Conservation (phyloP, 2,888 invertebrate genomes). For the Fragum sueziense region DNA sequence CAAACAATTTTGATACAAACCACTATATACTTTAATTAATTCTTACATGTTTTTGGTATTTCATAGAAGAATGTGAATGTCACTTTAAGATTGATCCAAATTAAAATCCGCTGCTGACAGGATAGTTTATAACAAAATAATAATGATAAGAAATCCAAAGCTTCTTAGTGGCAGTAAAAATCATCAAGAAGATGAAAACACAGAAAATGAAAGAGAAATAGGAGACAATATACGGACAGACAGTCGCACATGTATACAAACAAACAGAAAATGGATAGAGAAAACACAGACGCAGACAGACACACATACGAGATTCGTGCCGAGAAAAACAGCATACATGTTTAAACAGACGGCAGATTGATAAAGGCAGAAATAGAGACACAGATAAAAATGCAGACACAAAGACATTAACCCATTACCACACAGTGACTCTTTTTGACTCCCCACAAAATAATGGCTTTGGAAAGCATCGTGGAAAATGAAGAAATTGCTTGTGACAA, state of each 20-base stretch:
- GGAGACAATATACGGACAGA: not conserved
- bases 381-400: not conserved
- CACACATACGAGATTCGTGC: not conserved
- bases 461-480: not conserved
- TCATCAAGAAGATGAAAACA: not conserved
- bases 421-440: too few species aligned
- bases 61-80: too few species aligned
- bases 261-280: not conserved
- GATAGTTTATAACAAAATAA: not conserved
- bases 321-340: not conserved
- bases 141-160: not conserved
- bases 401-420: too few species aligned
- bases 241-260: not conserved
- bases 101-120: not conserved
- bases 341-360: not conserved
- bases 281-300: too few species aligned
- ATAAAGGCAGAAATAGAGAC: not conserved
- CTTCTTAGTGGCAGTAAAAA: not conserved
- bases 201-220: not conserved
- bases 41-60: too few species aligned
- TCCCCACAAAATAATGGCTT: too few species aligned
- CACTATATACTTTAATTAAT: too few species aligned
- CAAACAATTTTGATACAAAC: too few species aligned
- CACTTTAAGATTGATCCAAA: not conserved
- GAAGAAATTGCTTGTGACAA: conserved; percentile 6